phyloP scores from a whole-genome alignment of 1,140 invertebrate genomes.

The Cydia pomonella region DNA sequence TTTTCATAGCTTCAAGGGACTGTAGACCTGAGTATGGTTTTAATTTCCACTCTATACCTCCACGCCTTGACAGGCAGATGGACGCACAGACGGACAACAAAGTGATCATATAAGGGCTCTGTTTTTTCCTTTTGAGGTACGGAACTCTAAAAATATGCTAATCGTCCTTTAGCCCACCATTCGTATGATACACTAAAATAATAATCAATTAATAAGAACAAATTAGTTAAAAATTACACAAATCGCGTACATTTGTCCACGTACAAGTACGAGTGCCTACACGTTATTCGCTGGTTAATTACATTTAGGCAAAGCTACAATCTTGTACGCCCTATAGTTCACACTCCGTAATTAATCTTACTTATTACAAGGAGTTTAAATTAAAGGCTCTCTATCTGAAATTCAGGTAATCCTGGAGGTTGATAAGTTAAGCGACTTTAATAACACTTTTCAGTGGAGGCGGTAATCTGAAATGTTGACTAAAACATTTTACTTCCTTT shows the following conservation, averaged over 20 bases:
- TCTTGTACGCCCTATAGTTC: neutral
- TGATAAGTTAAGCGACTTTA: neutral
- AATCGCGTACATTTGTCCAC: too few species aligned
- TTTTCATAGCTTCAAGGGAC: too few species aligned
- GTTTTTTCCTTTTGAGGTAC: too few species aligned
- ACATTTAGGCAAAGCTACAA: neutral
- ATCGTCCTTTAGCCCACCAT: too few species aligned
- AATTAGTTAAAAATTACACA: neutral
- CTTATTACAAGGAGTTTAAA: neutral
- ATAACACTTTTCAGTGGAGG: slow-evolving; percentile 7
- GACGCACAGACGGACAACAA: too few species aligned
- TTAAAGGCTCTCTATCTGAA: neutral
- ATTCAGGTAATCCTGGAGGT: neutral
- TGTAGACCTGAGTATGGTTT: too few species aligned
- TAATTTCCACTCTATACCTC: too few species aligned
- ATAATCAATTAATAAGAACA: too few species aligned
- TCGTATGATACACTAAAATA: too few species aligned
- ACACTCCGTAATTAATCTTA: neutral
- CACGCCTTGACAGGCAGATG: too few species aligned
- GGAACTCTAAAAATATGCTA: too few species aligned
- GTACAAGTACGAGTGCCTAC: neutral
- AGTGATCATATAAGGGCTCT: too few species aligned
- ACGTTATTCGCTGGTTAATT: neutral
- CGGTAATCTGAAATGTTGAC: neutral
- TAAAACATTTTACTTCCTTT: neutral